phyloP scores from a whole-genome alignment of 2,888 invertebrate genomes.

The Cordilura impudica region DNA sequence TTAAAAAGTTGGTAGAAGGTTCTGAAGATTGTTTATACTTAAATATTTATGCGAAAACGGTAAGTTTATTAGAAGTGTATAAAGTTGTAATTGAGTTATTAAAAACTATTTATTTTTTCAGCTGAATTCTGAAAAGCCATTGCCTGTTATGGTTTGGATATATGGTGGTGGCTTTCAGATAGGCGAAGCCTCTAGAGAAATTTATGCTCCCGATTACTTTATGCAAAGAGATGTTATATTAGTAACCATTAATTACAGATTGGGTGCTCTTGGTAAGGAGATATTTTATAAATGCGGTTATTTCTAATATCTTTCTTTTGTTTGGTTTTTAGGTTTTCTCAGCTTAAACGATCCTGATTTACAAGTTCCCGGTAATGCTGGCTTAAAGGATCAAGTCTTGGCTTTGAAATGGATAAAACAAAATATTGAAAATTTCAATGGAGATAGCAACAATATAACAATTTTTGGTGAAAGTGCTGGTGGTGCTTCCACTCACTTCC shows the following conservation, averaged over 20 bases:
- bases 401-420: conserved; percentile 79
- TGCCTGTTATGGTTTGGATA: conserved; percentile 77
- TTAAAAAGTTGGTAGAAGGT: conserved; percentile 67
- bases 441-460: conserved; percentile 78
- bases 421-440: conserved; percentile 78
- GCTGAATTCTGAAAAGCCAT: conserved; percentile 62
- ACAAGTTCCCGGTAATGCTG: conserved; percentile 79
- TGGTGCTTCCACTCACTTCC: conserved; percentile 73
- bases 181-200: conserved; percentile 71
- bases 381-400: conserved; percentile 79
- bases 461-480: conserved; percentile 79
- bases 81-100: neutral
- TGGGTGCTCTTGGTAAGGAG: conserved; percentile 76
- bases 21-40: conserved; percentile 72
- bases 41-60: conserved; percentile 70
- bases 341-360: conserved; percentile 77
- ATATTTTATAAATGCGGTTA: neutral
- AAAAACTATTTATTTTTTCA: conserved; percentile 25
- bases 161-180: conserved; percentile 77
- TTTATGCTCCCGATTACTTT: conserved; percentile 75
- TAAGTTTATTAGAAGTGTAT: conserved; percentile 60
- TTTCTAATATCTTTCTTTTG: neutral
- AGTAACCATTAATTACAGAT: conserved; percentile 77
- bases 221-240: conserved; percentile 76
- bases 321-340: conserved; percentile 77